phyloP scores from a whole-genome alignment of 1,140 invertebrate genomes.

The Drosophila eugracilis region DNA sequence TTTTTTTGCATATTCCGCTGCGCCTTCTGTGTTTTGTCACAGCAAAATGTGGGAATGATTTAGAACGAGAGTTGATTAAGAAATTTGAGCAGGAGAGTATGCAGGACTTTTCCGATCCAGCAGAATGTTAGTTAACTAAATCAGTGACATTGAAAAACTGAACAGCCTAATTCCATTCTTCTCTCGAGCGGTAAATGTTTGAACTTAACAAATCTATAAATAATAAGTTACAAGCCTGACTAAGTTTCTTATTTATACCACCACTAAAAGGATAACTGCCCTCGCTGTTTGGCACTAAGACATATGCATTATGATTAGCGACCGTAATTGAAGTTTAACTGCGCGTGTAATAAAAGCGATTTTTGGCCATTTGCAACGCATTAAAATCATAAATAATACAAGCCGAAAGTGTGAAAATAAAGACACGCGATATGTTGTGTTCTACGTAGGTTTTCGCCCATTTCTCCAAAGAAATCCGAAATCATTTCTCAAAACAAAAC shows the following conservation, averaged over 20 bases:
- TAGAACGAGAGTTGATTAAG: constrained; percentile 30
- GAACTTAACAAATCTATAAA: no score
- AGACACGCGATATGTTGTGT: constrained; percentile 63
- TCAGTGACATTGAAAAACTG: no score
- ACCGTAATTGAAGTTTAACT: constrained; percentile 82
- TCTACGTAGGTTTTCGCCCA: constrained; percentile 15
- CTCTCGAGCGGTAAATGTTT: no score
- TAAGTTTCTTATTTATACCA: not conserved
- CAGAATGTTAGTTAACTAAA: no score
- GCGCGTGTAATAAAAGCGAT: constrained; percentile 84
- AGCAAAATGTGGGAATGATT: constrained; percentile 51
- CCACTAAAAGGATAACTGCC: constrained; percentile 1
- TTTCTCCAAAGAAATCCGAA: constrained; percentile 49
- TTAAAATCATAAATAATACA: constrained; percentile 81
- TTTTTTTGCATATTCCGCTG: constrained; percentile 54
- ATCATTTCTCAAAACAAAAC: constrained; percentile 64
- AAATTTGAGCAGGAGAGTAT: not conserved
- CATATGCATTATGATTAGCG: constrained; percentile 77
- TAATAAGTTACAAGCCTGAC: not conserved
- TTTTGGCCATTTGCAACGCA: constrained; percentile 82
- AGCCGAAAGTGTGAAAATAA: constrained; percentile 67
- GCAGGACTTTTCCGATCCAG: not conserved
- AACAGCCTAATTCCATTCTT: no score
- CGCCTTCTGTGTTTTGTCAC: constrained; percentile 54
- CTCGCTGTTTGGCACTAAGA: constrained; percentile 32